A percentile compares a stretch with the other conserved stretches of the same genome.
Evolutionary conservation across 2,113 vertebrate species (phyloP).

Genomic region (Tapirus terrestris): DNA sequence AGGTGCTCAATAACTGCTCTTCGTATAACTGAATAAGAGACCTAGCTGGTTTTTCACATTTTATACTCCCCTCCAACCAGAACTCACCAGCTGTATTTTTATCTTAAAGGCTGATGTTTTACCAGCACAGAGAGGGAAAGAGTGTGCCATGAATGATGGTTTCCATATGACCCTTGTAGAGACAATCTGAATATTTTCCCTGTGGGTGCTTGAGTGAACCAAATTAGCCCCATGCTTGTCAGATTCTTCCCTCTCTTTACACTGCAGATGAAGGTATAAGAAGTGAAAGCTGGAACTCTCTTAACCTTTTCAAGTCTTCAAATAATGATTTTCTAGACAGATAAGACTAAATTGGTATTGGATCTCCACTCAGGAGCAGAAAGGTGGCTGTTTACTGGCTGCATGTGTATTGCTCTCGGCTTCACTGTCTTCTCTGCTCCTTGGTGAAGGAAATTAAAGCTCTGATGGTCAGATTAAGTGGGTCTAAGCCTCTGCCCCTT

Average conservation of each 20-base stretch:
- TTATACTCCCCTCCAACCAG: background rate
- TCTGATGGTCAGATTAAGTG: conserved; percentile 54
- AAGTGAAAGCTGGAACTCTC: conserved; percentile 61
- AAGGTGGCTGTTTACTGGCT: conserved; percentile 40
- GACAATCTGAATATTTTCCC: conserved; percentile 64
- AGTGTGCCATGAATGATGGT: conserved; percentile 58
- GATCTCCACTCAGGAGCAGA: conserved; percentile 55
- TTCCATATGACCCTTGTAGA: conserved; percentile 23
- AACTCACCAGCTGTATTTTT: background rate
- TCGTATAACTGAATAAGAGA: background rate
- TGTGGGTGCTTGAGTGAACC: conserved; percentile 22
- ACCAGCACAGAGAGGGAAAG: background rate
- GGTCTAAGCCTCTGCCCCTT: conserved; percentile 52
- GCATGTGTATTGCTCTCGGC: background rate
- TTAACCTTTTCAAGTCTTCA: conserved; percentile 77
- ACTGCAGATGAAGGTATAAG: conserved; percentile 52
- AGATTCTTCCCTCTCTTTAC: conserved; percentile 44
- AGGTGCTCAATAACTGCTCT: background rate
- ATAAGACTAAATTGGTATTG: conserved; percentile 71
- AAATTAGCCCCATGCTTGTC: conserved; percentile 61
- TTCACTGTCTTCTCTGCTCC: conserved; percentile 59
- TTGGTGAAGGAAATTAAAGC: conserved; percentile 64
- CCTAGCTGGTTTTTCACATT: background rate
- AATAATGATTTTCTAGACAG: conserved; percentile 70
- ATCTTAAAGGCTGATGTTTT: conserved; percentile 33